phyloP scores from a whole-genome alignment of 2,888 invertebrate species.

The Mesopsocus fuscifrons region DNA sequence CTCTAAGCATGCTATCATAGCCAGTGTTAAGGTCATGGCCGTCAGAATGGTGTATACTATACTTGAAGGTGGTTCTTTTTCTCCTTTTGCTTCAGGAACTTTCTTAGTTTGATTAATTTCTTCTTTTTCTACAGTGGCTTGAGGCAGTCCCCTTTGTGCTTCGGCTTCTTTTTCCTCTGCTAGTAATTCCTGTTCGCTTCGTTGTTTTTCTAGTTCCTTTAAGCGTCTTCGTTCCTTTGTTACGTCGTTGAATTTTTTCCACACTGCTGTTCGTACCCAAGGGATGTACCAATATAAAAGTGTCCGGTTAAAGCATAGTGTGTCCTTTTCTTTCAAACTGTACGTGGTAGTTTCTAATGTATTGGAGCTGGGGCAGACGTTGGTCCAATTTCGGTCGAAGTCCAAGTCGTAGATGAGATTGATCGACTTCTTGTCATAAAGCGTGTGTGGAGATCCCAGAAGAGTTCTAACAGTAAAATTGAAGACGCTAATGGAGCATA shows the following conservation, averaged over 20 bases:
- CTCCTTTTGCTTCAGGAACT: constrained; percentile 2
- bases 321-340: background rate
- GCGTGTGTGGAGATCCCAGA: background rate
- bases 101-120: too few species aligned
- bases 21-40: background rate
- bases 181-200: background rate
- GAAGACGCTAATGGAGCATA: background rate
- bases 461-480: background rate
- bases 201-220: background rate
- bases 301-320: background rate
- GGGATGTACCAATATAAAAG: background rate
- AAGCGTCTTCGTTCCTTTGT: background rate
- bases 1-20: background rate
- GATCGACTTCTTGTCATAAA: background rate
- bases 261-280: background rate
- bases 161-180: background rate
- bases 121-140: background rate
- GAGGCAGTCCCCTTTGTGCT: background rate
- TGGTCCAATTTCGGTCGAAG: background rate
- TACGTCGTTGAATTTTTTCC: background rate
- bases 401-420: constrained; percentile 2
- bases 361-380: background rate
- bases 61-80: background rate
- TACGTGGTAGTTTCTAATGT: background rate
- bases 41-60: background rate